Base-by-base conservation (phyloP, 2,113 vertebrate species). In the Nerophis lumbriciformis region DNA sequence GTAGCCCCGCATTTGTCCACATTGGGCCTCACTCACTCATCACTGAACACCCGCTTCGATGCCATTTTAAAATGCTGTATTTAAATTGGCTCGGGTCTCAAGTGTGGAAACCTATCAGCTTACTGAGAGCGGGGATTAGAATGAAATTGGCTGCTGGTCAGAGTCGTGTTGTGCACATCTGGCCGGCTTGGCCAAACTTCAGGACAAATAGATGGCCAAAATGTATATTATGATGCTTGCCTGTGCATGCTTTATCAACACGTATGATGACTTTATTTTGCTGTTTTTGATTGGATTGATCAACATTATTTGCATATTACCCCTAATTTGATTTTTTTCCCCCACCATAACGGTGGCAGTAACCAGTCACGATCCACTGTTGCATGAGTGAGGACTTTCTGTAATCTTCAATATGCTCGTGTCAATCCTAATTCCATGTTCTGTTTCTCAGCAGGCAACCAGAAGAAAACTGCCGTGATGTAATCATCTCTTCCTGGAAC, bases 381-480 rank as follows among this genome's bases (percentile, higher is more conserved):
- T 88, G 83, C 83, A 84, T 81, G 82, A 83, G 75, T 78, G 70
- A 79, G 66, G 75, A 77, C 72, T 86, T 83, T 81, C 77, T 76
- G 12, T 42, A 65, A 61, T 51, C 70, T 71, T 56, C 54, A 48
- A 49, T 50, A 57, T 54, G 71, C 54, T 36, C 53, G 54, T 19
- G 62, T 66, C 45, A 36, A 21, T 36, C 48, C 70, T 88, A 71
- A 86, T 66, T 63, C 3, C 72, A 14, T 66, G 44, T 69, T 81
- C 59, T 78, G 12, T 81, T 57, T 80, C 15, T 76, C 56, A 48
- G 68, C 87, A 90, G 89, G 83, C 78, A 19, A 84, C 85, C 73
- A 90, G 89, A 82, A 88, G 87, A 82, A 82, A 88, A 81, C 82
- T 87, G 66, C 85, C 87, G 55, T 88, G 88, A 90, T 80, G 66